Evolutionary conservation across 2,888 invertebrate species (phyloP).

Genomic region (Nezara viridula): DNA sequence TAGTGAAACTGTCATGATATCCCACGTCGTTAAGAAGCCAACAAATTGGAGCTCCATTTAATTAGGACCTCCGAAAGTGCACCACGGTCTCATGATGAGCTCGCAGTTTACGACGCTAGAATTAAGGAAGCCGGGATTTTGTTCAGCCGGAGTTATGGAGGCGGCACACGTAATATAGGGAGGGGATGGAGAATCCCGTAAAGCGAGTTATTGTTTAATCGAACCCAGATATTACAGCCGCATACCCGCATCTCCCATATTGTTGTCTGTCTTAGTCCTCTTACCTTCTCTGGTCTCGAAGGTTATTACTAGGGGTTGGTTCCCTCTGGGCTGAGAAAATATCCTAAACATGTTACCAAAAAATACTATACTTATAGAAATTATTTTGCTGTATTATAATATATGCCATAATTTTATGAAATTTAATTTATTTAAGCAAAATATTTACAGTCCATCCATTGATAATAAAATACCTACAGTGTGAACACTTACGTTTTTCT

Average conservation of each 20-base stretch:
- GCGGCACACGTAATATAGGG: slow-evolving; percentile 36
- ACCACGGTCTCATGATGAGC: neutral
- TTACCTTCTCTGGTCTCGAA: neutral
- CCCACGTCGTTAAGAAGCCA: neutral
- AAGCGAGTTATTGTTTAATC: slow-evolving; percentile 57
- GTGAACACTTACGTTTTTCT: too few relatives aligned
- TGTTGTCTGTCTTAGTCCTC: neutral
- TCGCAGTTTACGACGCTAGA: slow-evolving; percentile 36
- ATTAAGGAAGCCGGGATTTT: slow-evolving; percentile 43
- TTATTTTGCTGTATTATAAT: too few relatives aligned
- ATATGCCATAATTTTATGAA: too few relatives aligned
- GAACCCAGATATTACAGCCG: slow-evolving; percentile 38
- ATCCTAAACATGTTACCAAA: neutral
- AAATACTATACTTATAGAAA: too few relatives aligned
- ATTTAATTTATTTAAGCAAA: too few relatives aligned
- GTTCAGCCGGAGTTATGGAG: slow-evolving; percentile 36
- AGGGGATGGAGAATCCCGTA: slow-evolving; percentile 37
- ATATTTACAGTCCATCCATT: too few relatives aligned
- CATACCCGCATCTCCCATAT: slow-evolving; percentile 24
- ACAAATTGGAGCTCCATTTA: neutral
- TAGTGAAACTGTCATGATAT: neutral
- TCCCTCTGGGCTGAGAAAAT: neutral
- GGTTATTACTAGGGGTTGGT: neutral
- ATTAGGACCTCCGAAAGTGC: neutral
- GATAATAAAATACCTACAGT: too few relatives aligned